A percentile compares a stretch with the other conserved stretches of the same genome.
phyloP scores from a whole-genome alignment of 2,888 invertebrate species.

The Catocala fraxini region DNA sequence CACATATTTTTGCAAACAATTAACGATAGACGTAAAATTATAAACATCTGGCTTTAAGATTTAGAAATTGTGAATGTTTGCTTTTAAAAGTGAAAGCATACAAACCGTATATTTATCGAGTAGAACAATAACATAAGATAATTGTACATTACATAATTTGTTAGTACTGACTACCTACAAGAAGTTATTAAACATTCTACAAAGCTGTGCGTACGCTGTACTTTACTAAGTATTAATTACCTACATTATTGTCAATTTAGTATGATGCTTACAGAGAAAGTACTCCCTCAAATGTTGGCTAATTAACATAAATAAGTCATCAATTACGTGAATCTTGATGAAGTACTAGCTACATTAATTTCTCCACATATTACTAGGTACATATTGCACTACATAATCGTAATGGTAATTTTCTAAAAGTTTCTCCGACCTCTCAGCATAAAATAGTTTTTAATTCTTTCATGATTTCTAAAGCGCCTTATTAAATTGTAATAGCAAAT shows the following conservation, averaged over 20 bases:
- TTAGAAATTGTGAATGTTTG: conserved; percentile 58
- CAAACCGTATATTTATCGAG: conserved; percentile 44
- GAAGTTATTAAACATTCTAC: too few relatives aligned
- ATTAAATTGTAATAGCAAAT: too few relatives aligned
- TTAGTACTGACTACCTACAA: neutral
- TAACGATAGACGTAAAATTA: conserved; percentile 38
- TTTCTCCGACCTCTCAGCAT: too few relatives aligned
- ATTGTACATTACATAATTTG: conserved; percentile 37
- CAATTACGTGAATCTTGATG: neutral
- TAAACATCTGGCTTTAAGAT: conserved; percentile 28
- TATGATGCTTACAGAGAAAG: conserved; percentile 33
- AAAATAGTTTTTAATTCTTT: too few relatives aligned
- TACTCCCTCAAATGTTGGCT: conserved; percentile 19
- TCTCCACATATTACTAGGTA: neutral
- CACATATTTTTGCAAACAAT: conserved; percentile 48
- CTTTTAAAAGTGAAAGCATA: conserved; percentile 60
- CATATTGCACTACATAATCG: too few relatives aligned
- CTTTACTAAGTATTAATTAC: too few relatives aligned
- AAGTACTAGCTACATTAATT: neutral
- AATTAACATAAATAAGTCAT: conserved; percentile 1
- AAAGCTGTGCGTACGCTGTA: too few relatives aligned
- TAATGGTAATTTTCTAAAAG: too few relatives aligned
- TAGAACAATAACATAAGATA: conserved; percentile 35
- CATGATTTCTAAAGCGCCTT: too few relatives aligned
- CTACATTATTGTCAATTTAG: conserved; percentile 22